Conservation (phyloP, 2,888 invertebrate species). For the Dasysyrphus albostriatus region DNA sequence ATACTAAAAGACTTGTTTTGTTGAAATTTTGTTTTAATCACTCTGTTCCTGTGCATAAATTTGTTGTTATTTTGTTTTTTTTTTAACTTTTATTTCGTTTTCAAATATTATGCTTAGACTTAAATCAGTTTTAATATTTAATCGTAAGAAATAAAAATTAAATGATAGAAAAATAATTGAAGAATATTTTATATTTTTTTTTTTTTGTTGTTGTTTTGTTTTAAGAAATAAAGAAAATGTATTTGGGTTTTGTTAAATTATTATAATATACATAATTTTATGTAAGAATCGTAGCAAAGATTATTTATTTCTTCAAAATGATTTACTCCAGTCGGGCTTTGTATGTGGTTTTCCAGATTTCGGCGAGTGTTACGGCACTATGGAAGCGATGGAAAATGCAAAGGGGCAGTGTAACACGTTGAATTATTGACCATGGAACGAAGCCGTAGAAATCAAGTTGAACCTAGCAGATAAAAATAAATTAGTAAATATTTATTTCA, state of each 20-base stretch:
- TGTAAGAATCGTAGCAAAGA: conserved; percentile 52
- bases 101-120: conserved; percentile 62
- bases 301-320: conserved; percentile 22
- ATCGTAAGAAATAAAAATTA: conserved; percentile 34
- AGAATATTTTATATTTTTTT: conserved; percentile 24
- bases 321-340: conserved; percentile 94
- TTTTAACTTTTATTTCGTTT: conserved; percentile 15
- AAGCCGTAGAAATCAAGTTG: conserved; percentile 97
- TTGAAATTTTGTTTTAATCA: conserved; percentile 59
- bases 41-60: conserved; percentile 73
- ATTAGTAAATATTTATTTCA: no score
- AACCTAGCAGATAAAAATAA: conserved; percentile 83
- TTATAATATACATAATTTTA: conserved; percentile 31
- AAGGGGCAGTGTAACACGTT: conserved; percentile 95
- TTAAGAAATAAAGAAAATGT: conserved; percentile 51
- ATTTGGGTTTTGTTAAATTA: conserved; percentile 30
- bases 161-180: conserved; percentile 59
- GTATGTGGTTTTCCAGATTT: conserved; percentile 98
- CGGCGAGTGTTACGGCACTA: conserved; percentile 96
- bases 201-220: conserved; percentile 30
- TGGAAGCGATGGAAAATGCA: conserved; percentile 99
- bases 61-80: conserved; percentile 19
- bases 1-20: conserved; percentile 59
- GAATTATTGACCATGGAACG: conserved; percentile 96
- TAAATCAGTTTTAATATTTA: conserved; percentile 38